Base-by-base conservation (phyloP, 2,113 vertebrate genomes). In the Rutilus rutilus region DNA sequence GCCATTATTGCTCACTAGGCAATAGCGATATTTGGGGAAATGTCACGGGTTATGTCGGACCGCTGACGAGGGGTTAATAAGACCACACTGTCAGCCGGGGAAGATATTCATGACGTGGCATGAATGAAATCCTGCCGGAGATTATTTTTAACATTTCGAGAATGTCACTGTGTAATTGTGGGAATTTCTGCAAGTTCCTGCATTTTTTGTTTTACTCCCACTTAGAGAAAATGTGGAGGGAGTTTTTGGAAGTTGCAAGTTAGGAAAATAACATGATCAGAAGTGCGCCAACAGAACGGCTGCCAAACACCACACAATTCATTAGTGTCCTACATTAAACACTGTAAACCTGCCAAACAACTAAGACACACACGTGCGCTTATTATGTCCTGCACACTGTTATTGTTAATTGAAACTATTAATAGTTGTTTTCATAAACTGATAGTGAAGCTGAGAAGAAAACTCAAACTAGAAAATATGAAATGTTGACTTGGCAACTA, bases 51-150 rank as follows among this genome's bases (percentile, higher is more conserved):
- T 62, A 36, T 71, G 71, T 62, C 36, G 21, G 71, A 52, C 57
- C 14, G 21, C 59, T 78, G 71, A 83, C 36, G 64, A 60, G 27
- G 54, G 84, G 69, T 82, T 80, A 79, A 85, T 79, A 87, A 42
- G 36, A 25, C 42, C 65, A 23, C n/a, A 30, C 7, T 62, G 50
- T 78, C 71, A 71, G 45, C 23, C 39, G 25, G 5, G 36, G 36
- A 36, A 60, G 59, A 25, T 79, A 4, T 54, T 59, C 78, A 50
- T 42, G 15, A 74, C 57, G 39, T 36, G 82, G 25, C 14, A 2
- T 54, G 50, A 82, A 77, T 82, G 60, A 85, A 50, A 73, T n/a
- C 25, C n/a, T 15, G 3, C 6, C 57, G 30, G 30, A 25, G 77
- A 64, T 76, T 21, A 80, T 65, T 57, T 62, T 73, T 75, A 47